phyloP scores from a whole-genome alignment of 2,888 invertebrate genomes.

The Drosophila nr. perissopoda region DNA sequence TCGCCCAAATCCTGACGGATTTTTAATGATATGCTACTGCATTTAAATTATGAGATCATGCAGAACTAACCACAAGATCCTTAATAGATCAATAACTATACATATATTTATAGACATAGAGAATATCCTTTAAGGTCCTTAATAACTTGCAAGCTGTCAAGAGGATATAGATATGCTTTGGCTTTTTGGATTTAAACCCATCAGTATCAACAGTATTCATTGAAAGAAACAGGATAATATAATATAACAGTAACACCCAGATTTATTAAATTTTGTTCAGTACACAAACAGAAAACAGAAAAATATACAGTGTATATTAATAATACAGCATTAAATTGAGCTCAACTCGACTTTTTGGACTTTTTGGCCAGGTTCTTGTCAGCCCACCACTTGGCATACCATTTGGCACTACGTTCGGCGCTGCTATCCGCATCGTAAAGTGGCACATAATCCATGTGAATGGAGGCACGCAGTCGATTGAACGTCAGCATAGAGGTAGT shows the following conservation, averaged over 20 bases:
- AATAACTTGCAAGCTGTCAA: background rate
- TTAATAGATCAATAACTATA: background rate
- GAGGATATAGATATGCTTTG: background rate
- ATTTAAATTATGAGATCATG: background rate
- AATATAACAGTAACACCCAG: conserved; percentile 31
- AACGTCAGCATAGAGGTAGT: conserved; percentile 87
- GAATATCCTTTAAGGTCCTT: background rate
- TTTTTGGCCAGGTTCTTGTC: conserved; percentile 42
- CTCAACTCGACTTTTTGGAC: conserved; percentile 55
- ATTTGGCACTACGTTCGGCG: conserved; percentile 81
- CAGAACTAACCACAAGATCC: background rate
- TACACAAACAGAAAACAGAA: conserved; percentile 21
- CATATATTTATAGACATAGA: background rate
- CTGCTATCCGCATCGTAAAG: conserved; percentile 81
- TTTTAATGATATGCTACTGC: background rate
- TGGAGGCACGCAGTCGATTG: conserved; percentile 87
- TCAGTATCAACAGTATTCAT: background rate
- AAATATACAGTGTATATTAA: conserved; percentile 12
- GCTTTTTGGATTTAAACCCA: background rate
- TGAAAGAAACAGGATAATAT: background rate
- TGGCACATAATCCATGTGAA: conserved; percentile 85
- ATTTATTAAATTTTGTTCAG: conserved; percentile 29
- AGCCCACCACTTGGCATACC: conserved; percentile 84
- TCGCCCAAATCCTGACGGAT: background rate
- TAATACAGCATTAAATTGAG: background rate